phyloP scores from a whole-genome alignment of 2,797 vertebrate species.

The Alosa sapidissima region DNA sequence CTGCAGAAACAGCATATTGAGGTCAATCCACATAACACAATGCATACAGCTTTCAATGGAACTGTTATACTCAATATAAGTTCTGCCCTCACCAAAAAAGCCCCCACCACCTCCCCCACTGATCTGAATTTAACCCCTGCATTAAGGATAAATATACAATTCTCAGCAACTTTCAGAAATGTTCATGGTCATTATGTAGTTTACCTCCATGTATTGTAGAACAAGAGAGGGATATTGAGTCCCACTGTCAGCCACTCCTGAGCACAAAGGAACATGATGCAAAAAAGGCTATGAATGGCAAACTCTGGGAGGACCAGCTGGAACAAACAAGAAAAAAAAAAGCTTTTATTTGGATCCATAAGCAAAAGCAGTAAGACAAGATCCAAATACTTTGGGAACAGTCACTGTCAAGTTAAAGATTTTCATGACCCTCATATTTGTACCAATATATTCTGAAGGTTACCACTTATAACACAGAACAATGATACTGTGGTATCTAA shows the following conservation, averaged over 20 bases:
- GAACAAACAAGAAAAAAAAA: conserved; percentile 23
- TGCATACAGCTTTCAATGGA: too few relatives aligned
- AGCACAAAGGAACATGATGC: conserved; percentile 97
- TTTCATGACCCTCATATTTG: background rate
- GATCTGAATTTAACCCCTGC: too few relatives aligned
- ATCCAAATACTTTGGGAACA: background rate
- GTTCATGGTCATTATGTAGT: conserved; percentile 44
- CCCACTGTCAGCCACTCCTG: conserved; percentile 97
- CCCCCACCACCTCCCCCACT: too few relatives aligned
- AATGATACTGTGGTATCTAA: too few relatives aligned
- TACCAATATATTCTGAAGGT: background rate
- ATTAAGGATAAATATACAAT: too few relatives aligned
- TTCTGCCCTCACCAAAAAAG: too few relatives aligned
- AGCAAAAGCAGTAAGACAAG: background rate
- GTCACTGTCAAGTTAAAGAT: background rate
- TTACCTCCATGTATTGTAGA: conserved; percentile 99
- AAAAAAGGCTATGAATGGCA: conserved; percentile 96
- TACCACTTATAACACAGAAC: too few relatives aligned
- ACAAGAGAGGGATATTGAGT: conserved; percentile 91
- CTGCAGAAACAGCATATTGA: too few relatives aligned
- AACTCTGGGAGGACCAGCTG: conserved; percentile 96
- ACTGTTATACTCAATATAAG: too few relatives aligned
- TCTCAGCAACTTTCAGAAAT: too few relatives aligned
- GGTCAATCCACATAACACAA: too few relatives aligned
- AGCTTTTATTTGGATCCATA: background rate